These are phyloP conservation scores for Columba guinea DNA, from an alignment of 2,797 vertebrate species.

Conservation along the genomic window DNA sequence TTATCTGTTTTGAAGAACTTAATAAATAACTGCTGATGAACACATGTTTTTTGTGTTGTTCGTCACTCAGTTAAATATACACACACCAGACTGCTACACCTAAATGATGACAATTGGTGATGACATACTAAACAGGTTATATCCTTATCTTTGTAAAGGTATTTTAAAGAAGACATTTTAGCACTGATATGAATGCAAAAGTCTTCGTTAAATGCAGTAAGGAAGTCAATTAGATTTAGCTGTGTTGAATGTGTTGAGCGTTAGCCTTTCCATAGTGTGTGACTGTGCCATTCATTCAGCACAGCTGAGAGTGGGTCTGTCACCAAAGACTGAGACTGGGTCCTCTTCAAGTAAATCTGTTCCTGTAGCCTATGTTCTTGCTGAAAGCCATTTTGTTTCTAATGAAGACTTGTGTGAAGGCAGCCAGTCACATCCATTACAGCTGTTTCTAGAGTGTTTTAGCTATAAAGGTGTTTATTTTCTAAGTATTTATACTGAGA, in stretches of 20 bases:
- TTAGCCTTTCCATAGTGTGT: not conserved
- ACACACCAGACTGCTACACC: not conserved
- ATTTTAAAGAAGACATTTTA: not conserved
- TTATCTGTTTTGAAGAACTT: not conserved
- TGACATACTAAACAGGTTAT: not conserved
- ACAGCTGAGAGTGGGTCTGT: not conserved
- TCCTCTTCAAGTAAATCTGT: not conserved
- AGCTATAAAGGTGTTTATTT: not conserved
- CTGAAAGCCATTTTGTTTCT: not conserved
- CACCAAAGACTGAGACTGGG: not conserved
- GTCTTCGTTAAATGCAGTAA: not conserved
- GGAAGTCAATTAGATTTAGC: not conserved
- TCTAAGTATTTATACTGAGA: not conserved
- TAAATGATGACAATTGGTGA: not conserved
- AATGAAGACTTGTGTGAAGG: not conserved
- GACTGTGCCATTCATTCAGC: not conserved
- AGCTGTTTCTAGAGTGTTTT: rapidly evolving
- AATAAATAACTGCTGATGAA: not conserved
- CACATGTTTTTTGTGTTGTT: not conserved
- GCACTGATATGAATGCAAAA: not conserved
- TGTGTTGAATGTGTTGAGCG: not conserved
- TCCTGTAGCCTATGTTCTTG: not conserved
- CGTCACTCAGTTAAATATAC: not conserved
- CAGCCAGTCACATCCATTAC: not conserved
- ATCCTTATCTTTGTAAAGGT: not conserved